Evolutionary conservation across 2,888 invertebrate genomes (phyloP).

Genomic region (Melanchra persicariae): DNA sequence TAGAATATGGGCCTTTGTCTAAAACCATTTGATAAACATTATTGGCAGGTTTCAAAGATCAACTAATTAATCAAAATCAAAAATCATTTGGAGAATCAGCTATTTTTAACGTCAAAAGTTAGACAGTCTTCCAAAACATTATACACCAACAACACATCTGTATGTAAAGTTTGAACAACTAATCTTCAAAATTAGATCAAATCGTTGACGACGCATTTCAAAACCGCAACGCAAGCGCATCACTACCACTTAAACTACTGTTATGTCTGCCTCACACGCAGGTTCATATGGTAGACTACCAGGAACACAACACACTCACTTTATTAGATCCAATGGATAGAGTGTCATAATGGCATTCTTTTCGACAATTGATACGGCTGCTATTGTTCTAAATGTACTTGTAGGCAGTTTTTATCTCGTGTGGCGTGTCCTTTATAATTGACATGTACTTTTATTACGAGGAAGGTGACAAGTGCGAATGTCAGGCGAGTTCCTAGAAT

Average conservation of each 20-base stretch:
- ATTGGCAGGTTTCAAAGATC: too few relatives aligned
- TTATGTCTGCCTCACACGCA: conserved; percentile 16
- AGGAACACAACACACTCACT: conserved; percentile 58
- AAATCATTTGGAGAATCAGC: too few relatives aligned
- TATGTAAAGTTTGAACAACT: not conserved
- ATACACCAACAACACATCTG: too few relatives aligned
- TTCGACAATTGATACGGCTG: conserved; percentile 63
- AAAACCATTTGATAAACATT: not conserved
- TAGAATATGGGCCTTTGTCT: too few relatives aligned
- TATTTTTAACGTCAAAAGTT: too few relatives aligned
- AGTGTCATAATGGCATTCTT: conserved; percentile 71
- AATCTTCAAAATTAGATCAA: not conserved
- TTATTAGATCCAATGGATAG: conserved; percentile 66
- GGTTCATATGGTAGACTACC: conserved; percentile 52
- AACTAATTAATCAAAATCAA: too few relatives aligned
- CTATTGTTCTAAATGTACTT: conserved; percentile 58
- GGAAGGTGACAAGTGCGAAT: conserved; percentile 30
- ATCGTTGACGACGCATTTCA: not conserved
- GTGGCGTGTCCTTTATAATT: conserved; percentile 38
- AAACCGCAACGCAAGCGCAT: conserved; percentile 12
- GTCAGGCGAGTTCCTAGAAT: conserved; percentile 37
- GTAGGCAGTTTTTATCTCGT: conserved; percentile 52
- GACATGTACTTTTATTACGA: conserved; percentile 34
- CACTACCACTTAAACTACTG: conserved; percentile 23
- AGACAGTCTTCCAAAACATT: too few relatives aligned